Evolutionary conservation across 30 jellyfish, hydroid and myxozoan genomes (phyloP), one percentile per base, ranked within the genome.

Genomic region (Chrysaora quinquecirrha): DNA sequence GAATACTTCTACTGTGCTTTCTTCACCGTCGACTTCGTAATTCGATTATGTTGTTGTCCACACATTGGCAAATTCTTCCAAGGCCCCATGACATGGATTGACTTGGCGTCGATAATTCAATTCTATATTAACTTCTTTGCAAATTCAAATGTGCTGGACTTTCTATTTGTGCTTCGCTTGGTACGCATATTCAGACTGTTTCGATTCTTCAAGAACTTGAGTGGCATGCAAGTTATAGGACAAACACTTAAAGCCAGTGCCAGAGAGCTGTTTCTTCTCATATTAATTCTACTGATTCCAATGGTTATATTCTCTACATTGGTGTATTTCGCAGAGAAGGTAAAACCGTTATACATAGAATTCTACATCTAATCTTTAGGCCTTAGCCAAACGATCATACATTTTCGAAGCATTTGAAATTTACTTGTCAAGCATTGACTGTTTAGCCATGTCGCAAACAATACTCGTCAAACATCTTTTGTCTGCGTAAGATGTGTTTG

Each of bases 181-280:
- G 72, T 94, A 21, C 73, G 99, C 22, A 84, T 94, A 21, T 94
- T 94, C 64, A 92, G 99, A 32, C 75, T 94, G 67, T 94, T 94
- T 67, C 97, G 99, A 1, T 94, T 94, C 87, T 94, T 94, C 64
- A 94, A 94, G 88, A 84, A 88, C 70, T 83, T 94, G 29, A 94
- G 99, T 48, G 99, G 99, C 27, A 94, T 94, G 99, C 99, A 94
- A 71, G 97, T 94, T 28, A 94, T 94, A 29, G 99, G 94, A 9
- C 99, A 94, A 58, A 94, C 99, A 21, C 33, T 94, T 67, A 94
- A 94, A 68, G 99, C 99, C 75, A 94, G 99, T 61, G 96, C 96
- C 32, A 82, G 95, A 34, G 99, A 94, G 80, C 69, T 94, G 70
- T 85, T 94, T 72, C 84, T 94, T 20, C 85, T 94, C 83, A 90